Evolutionary conservation across 2,797 vertebrate species (phyloP).

Genomic region (Cynopterus sphinx): DNA sequence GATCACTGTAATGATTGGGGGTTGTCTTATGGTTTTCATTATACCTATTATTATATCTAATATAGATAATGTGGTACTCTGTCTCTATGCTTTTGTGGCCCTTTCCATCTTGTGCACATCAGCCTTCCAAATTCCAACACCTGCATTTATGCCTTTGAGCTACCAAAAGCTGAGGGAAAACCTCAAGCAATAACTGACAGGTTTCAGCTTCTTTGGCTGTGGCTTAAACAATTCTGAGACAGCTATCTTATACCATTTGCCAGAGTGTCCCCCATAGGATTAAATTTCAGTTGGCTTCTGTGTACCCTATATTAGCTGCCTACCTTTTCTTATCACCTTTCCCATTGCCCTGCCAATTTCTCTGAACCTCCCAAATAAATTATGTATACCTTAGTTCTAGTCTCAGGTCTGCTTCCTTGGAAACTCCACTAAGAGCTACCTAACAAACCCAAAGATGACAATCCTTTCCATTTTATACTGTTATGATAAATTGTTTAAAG

Average conservation of each 20-base stretch:
- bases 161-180: not conserved
- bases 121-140: not conserved
- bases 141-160: not conserved
- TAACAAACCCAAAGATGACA: not conserved
- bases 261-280: not conserved
- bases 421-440: not conserved
- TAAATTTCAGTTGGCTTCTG: not conserved
- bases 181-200: not conserved
- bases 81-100: not conserved
- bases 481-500: not conserved
- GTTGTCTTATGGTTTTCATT: not conserved
- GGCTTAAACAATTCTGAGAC: not conserved
- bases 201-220: not conserved
- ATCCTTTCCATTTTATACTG: not conserved
- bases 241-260: not conserved
- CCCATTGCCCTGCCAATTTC: not conserved
- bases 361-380: not conserved
- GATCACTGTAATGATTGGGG: not conserved
- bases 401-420: not conserved
- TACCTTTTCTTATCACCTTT: not conserved
- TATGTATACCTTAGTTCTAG: not conserved
- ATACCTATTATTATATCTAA: not conserved
- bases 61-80: not conserved
- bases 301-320: not conserved
- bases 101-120: not conserved